Base-by-base conservation (phyloP, 1,140 invertebrate species). In the Monomorium pharaonis region DNA sequence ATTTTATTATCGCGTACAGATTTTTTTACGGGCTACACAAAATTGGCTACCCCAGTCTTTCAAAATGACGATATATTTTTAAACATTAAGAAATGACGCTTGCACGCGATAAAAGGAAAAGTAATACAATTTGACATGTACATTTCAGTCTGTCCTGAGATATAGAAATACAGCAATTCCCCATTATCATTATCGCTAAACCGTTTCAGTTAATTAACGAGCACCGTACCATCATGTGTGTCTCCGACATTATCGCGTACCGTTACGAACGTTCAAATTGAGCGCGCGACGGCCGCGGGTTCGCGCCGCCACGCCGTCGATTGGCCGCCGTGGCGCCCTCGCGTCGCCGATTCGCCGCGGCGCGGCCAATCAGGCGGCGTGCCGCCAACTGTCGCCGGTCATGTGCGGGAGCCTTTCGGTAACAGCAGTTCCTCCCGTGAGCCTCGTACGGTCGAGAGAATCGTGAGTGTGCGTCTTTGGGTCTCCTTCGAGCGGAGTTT, bases 391-490 rank as follows among this genome's bases (percentile, higher is more conserved):
- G 78, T 83, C 51, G 62, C 67, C 56, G 24, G 58, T 10, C 62
- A 9, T 16, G 33, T 84, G 83, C 86, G 74, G 67, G 90, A 87
- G 86, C 18, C 77, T 60, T 63, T 72, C 81, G 89, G 33, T n/a
- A n/a, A n/a, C 33, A 5, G 88, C 92, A 93, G 92, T 93, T 92
- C 80, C 86, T 88, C 76, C 88, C 81, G 91, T 89, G 80, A 89
- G 80, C 37, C 76, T 88, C 86, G 85, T 70, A 87, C 80, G 81
- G 62, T 91, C 27, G 86, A 56, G 77, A 86, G n/a, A n/a, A n/a
- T n/a, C n/a, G 37, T 37, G 37, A 37, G 70, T 83, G 74, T 60
- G 86, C 75, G 72, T 88, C 58, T 58, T 67, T 27, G 54, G 56
- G 24, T 80, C 65, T 54, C 37, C 6, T 37, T 72, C n/a, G 37